Base-by-base conservation (phyloP, 2,888 invertebrate genomes). In the Artemia sp. region DNA sequence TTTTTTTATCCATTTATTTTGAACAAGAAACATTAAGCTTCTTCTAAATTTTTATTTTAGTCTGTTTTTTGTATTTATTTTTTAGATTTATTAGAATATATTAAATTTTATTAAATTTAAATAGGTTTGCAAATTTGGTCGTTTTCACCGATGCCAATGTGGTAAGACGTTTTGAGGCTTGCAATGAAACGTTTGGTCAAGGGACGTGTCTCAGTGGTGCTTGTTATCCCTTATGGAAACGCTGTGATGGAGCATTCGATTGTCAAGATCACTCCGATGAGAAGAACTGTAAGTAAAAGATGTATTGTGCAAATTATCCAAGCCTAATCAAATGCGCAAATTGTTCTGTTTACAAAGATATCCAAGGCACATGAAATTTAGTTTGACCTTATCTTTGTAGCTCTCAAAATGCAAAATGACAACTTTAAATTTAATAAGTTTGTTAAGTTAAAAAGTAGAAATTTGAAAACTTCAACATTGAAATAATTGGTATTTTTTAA, bases 131-230 rank as follows among this genome's bases (percentile, higher is more conserved):
- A 1, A 94, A 94, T 0, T 79, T 96, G 69, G 81, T 94, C 3
- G 90, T 94, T 4, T 90, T 96, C 76, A 92, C 91, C 69, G 95
- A 96, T 80, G 90, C 92, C 67, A 81, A 85, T 64, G 82, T 92
- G 67, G 83, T 88, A 0, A 82, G 86, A 0, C 83, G 88, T 19
- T 81, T 81, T 8, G 84, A 83, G 38, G 80, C 78, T 70, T 92
- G 92, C 76, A 90, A 92, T 79, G 78, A 79, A 50, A 85, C 86
- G 0, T 80, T 82, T 51, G 92, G 92, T 0, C 84, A 82, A 72
- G 85, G 82, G 1, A 90, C 93, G 76, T 95, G 94, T 75, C 80
- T 93, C 68, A 86, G 85, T 73, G 89, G 89, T 6, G 83, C 84
- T 69, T 95, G 95, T 79, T 95, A 87, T 79, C 82, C 84, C 53